Percentiles rank a stretch among this genome's conserved stretches.
Evolutionary conservation across 2,888 invertebrate species (phyloP).

Genomic region (Dyspetes luteomarginatus): DNA sequence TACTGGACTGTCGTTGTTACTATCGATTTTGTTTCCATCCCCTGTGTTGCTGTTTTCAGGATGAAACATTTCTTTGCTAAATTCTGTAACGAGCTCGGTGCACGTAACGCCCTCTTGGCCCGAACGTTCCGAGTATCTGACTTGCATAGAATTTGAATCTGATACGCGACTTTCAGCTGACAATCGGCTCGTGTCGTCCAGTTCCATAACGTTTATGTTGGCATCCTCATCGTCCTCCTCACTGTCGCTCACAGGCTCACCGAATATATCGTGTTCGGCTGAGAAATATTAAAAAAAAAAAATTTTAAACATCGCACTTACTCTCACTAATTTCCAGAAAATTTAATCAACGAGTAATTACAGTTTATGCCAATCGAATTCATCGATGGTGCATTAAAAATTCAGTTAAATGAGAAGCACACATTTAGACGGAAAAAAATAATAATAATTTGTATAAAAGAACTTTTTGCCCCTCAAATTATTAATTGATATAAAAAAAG

Average conservation of each 20-base stretch:
- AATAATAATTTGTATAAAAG: too few species aligned
- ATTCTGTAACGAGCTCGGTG: slow-evolving; percentile 85
- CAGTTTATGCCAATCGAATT: too few species aligned
- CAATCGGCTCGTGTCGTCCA: slow-evolving; percentile 91
- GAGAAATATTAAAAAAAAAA: slow-evolving; percentile 68
- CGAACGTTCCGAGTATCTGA: slow-evolving; percentile 78
- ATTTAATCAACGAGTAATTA: too few species aligned
- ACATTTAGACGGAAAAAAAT: too few species aligned
- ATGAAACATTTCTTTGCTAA: slow-evolving; percentile 87
- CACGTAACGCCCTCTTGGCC: slow-evolving; percentile 70
- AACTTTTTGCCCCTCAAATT: neutral
- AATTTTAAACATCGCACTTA: too few species aligned
- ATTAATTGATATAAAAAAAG: slow-evolving; percentile 20
- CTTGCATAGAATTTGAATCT: slow-evolving; percentile 87
- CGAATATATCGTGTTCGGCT: slow-evolving; percentile 94
- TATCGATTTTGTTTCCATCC: slow-evolving; percentile 73
- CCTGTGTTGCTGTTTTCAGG: slow-evolving; percentile 71
- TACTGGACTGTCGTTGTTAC: slow-evolving; percentile 64
- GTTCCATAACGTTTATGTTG: slow-evolving; percentile 89
- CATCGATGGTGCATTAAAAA: too few species aligned
- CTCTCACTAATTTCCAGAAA: too few species aligned
- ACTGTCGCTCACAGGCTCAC: slow-evolving; percentile 95
- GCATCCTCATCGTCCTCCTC: slow-evolving; percentile 91
- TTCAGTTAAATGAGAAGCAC: too few species aligned
- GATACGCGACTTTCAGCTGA: slow-evolving; percentile 90